Evolutionary conservation across 2,113 vertebrate species (phyloP).

Genomic region (Erythrolamprus reginae): DNA sequence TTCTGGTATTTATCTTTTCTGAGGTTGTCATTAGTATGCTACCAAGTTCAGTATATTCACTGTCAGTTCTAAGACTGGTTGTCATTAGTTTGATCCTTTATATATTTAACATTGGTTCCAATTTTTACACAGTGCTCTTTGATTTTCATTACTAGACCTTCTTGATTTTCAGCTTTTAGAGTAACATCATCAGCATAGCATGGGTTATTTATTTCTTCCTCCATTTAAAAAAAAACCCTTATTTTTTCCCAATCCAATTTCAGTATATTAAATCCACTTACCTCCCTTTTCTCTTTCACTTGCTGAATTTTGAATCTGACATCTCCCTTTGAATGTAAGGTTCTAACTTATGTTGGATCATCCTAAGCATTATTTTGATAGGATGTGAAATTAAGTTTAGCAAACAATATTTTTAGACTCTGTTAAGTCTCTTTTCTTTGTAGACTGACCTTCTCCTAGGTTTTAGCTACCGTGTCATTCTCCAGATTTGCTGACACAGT

Average conservation of each 20-base stretch:
- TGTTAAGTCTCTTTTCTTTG: neutral
- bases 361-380: neutral
- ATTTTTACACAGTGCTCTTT: neutral
- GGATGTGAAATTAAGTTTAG: neutral
- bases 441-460: neutral
- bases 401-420: neutral
- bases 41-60: neutral
- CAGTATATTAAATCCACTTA: neutral
- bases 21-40: neutral
- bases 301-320: neutral
- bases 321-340: neutral
- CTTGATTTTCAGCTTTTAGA: neutral
- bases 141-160: neutral
- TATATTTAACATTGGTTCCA: neutral
- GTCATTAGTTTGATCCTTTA: neutral
- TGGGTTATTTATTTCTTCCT: neutral
- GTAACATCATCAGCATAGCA: neutral
- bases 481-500: neutral
- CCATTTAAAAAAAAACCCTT: neutral
- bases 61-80: neutral
- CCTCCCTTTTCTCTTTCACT: neutral
- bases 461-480: neutral
- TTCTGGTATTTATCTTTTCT: neutral
- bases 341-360: neutral
- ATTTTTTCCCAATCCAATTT: neutral